phyloP scores from a whole-genome alignment of 1,140 invertebrate genomes.

The Cotesia glomerata region DNA sequence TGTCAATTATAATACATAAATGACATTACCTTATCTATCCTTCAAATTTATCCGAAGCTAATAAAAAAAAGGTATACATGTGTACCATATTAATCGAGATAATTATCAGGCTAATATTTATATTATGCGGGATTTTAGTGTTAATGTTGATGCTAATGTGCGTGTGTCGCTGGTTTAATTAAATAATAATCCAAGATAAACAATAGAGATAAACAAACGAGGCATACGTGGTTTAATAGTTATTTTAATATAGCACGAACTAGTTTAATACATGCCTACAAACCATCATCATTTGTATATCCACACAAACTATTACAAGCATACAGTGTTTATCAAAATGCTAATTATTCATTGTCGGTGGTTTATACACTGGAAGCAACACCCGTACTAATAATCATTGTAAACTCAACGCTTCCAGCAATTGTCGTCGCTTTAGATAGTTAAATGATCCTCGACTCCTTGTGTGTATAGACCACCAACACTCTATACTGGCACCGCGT shows the following conservation, averaged over 20 bases:
- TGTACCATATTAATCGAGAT: not conserved
- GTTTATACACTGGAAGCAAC: not conserved
- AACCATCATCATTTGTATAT: not conserved
- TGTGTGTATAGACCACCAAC: not conserved
- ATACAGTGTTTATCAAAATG: conserved; percentile 10
- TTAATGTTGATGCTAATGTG: not conserved
- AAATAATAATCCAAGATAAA: not conserved
- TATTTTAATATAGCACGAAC: not conserved
- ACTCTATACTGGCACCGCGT: too few species aligned
- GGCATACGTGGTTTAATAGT: not conserved
- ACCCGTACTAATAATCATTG: conserved; percentile 2
- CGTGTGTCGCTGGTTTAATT: not conserved
- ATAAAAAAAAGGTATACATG: not conserved
- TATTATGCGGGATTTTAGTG: not conserved
- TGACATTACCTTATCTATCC: not conserved
- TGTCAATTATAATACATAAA: not conserved
- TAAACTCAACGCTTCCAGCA: not conserved
- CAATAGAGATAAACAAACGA: not conserved
- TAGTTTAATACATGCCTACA: too few species aligned
- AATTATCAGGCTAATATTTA: not conserved
- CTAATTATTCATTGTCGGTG: conserved; percentile 17
- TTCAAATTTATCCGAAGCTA: too few species aligned
- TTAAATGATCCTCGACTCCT: conserved; percentile 3
- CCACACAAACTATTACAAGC: not conserved
- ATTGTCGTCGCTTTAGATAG: conserved; percentile 1